These are phyloP conservation scores for Andrena haemorrhoa DNA, from an alignment of 2,888 invertebrate genomes.

Conservation along the genomic window DNA sequence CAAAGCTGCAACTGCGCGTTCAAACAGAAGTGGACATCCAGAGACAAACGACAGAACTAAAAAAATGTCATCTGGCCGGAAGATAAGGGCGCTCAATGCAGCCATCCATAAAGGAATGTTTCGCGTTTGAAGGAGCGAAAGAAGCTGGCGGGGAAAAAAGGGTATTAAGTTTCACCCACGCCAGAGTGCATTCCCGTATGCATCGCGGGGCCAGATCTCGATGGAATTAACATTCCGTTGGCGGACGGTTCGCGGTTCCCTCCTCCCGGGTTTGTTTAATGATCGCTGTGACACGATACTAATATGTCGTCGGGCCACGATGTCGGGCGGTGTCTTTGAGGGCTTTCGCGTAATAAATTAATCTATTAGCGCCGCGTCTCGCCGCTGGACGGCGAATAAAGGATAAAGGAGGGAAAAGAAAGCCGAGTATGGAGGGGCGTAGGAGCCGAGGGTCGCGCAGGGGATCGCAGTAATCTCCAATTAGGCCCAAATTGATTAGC, in stretches of 20 bases:
- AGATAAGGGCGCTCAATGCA: not conserved
- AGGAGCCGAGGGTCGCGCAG: slow-evolving; percentile 57
- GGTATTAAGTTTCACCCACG: slow-evolving; percentile 60
- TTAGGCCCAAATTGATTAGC: slow-evolving; percentile 83
- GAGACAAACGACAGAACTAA: not conserved
- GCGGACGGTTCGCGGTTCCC: slow-evolving; percentile 55
- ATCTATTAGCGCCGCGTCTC: slow-evolving; percentile 81
- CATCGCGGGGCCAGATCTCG: slow-evolving; percentile 42
- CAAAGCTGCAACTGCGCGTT: not conserved
- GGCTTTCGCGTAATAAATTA: slow-evolving; percentile 83
- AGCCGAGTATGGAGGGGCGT: not conserved
- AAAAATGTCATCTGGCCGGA: not conserved
- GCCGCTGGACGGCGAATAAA: slow-evolving; percentile 28
- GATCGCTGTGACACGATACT: slow-evolving; percentile 81
- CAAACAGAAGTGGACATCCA: not conserved
- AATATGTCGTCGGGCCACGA: slow-evolving; percentile 79
- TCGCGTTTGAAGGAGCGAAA: not conserved
- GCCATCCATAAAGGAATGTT: slow-evolving; percentile 27
- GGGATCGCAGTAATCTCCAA: slow-evolving; percentile 81
- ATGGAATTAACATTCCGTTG: slow-evolving; percentile 79
- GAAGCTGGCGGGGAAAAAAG: slow-evolving; percentile 24
- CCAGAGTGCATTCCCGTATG: slow-evolving; percentile 47
- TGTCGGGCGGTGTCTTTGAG: slow-evolving; percentile 81
- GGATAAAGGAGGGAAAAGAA: slow-evolving; percentile 47
- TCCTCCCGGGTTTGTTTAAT: slow-evolving; percentile 72